A percentile compares a stretch with the other conserved stretches of the same genome.
phyloP scores from a whole-genome alignment of 2,797 vertebrate genomes.

The Podarcis lilfordi region DNA sequence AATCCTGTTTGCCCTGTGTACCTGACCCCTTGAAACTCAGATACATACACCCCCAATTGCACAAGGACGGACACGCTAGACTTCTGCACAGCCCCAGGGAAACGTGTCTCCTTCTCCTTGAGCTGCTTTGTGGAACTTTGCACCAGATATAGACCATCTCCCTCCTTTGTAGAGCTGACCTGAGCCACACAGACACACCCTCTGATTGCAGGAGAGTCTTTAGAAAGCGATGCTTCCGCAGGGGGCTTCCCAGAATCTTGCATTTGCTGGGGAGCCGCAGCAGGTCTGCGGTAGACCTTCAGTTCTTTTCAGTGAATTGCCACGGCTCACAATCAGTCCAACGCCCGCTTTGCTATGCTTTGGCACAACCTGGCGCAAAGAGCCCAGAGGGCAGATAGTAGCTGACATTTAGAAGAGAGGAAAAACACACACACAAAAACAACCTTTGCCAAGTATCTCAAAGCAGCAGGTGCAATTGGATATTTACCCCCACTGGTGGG shows the following conservation, averaged over 20 bases:
- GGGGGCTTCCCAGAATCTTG: neutral
- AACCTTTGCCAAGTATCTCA: neutral
- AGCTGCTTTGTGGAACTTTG: neutral
- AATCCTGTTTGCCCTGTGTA: neutral
- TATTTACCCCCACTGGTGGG: too few species aligned
- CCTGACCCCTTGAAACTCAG: neutral
- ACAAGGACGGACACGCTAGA: neutral
- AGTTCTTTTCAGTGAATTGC: too few species aligned
- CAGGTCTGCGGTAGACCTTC: too few species aligned
- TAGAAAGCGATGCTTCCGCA: neutral
- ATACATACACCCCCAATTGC: neutral
- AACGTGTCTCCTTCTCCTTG: neutral
- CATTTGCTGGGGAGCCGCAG: too few species aligned
- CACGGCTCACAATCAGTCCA: neutral
- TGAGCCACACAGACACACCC: too few species aligned
- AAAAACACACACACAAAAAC: too few species aligned
- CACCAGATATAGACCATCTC: neutral
- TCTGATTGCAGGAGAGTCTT: neutral
- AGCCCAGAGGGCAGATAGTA: too few species aligned
- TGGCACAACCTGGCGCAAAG: neutral
- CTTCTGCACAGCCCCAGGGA: neutral
- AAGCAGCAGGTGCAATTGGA: neutral
- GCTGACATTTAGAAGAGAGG: neutral
- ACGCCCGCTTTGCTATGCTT: neutral
- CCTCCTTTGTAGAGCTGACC: neutral